Evolutionary conservation across 2,797 vertebrate species (phyloP).

Genomic region (Xiphorhynchus erythropygius): DNA sequence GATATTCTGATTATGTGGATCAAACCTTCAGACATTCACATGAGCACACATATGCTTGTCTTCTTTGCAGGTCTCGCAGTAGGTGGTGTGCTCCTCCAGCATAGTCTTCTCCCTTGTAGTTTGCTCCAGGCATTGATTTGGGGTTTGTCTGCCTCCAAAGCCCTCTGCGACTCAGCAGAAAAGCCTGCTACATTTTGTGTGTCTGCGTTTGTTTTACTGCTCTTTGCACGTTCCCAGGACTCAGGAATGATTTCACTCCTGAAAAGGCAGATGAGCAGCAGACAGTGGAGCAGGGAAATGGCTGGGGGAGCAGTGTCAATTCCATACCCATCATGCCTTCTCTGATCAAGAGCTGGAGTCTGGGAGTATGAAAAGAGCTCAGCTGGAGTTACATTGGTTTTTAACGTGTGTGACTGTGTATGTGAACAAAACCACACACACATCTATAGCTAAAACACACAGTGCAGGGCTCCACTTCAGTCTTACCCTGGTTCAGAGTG

Average conservation of each 20-base stretch:
- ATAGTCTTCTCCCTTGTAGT: not conserved
- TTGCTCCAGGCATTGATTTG: constrained; percentile 63
- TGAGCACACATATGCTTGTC: not conserved
- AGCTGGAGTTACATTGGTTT: not conserved
- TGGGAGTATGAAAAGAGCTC: not conserved
- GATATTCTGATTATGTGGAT: not conserved
- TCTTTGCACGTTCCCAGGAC: constrained; percentile 66
- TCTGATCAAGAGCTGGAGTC: not conserved
- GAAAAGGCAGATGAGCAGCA: constrained; percentile 25
- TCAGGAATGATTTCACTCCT: constrained; percentile 39
- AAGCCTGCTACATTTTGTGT: not conserved
- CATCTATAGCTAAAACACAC: not conserved
- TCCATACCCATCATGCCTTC: not conserved
- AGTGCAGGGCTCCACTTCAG: not conserved
- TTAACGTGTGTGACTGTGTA: fast-evolving
- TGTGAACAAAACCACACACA: not conserved
- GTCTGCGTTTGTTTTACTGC: constrained; percentile 48
- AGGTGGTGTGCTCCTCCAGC: not conserved
- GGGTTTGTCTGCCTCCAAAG: constrained; percentile 60
- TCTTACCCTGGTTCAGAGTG: not conserved
- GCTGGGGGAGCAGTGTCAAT: not conserved
- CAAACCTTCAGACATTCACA: not conserved
- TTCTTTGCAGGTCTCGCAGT: not conserved
- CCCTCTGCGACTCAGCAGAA: constrained; percentile 73
- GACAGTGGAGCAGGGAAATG: not conserved